These are phyloP conservation scores for Meteorus cinctellus DNA, from an alignment of 2,888 invertebrate genomes.

Conservation along the genomic window DNA sequence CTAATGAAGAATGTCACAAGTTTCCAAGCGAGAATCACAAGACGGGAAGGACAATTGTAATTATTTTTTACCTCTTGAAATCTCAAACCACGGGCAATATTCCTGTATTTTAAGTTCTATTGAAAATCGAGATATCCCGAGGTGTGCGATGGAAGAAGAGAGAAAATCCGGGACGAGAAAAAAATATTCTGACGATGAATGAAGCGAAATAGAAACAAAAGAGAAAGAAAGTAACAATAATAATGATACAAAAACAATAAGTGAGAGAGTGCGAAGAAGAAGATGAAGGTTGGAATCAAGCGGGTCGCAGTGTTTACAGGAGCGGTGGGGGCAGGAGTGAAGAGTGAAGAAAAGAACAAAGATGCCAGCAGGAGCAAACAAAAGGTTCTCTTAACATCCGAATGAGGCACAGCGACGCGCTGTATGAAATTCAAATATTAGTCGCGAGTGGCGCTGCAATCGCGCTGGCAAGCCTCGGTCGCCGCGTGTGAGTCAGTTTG, in stretches of 20 bases:
- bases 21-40: neutral
- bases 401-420: slow-evolving; percentile 33
- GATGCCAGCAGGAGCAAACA: slow-evolving; percentile 19
- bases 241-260: neutral
- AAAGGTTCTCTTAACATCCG: neutral
- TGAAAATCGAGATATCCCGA: neutral
- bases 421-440: slow-evolving; percentile 39
- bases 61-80: neutral
- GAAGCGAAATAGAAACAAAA: no score
- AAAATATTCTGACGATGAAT: neutral
- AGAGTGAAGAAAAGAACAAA: slow-evolving; percentile 19
- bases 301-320: slow-evolving; percentile 1
- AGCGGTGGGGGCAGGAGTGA: neutral
- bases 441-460: slow-evolving; percentile 60
- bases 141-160: neutral
- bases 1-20: neutral
- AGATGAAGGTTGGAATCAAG: slow-evolving; percentile 28
- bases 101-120: neutral
- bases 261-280: neutral
- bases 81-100: slow-evolving; percentile 1
- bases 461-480: slow-evolving; percentile 58
- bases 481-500: slow-evolving; percentile 63
- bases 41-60: neutral
- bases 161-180: neutral
- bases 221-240: slow-evolving; percentile 2